Percentiles rank a stretch among this genome's conserved stretches.
phyloP scores from a whole-genome alignment of 2,113 vertebrate species.

The Stomatorhinus ivindoensis region DNA sequence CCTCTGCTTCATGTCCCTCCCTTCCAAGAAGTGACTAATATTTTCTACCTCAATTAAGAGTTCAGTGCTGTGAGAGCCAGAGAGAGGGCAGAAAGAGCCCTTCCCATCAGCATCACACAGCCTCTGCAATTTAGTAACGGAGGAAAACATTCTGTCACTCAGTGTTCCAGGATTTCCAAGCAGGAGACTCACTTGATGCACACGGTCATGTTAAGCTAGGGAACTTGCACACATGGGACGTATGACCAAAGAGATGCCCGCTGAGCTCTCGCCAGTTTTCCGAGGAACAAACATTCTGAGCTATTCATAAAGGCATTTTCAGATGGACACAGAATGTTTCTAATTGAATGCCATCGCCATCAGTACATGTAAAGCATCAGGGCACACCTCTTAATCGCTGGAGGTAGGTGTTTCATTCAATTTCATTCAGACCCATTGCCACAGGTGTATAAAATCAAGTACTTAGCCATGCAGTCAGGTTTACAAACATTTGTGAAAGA shows the following conservation, averaged over 20 bases:
- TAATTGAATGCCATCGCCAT: background rate
- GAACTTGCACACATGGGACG: background rate
- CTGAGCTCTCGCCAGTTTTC: background rate
- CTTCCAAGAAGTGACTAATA: slow-evolving; percentile 54
- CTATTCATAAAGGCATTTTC: background rate
- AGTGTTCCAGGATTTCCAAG: background rate
- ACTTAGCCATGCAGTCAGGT: background rate
- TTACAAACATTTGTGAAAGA: background rate
- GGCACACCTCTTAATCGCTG: background rate
- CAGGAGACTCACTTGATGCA: background rate
- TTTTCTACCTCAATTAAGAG: slow-evolving; percentile 49
- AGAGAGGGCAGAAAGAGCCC: slow-evolving; percentile 1
- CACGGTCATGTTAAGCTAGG: background rate
- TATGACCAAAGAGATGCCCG: background rate
- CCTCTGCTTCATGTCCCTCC: slow-evolving; percentile 30
- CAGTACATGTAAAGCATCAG: background rate
- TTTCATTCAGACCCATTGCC: background rate
- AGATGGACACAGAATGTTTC: background rate
- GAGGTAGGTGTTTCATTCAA: background rate
- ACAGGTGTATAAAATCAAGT: background rate
- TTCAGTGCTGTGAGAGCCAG: slow-evolving; percentile 16
- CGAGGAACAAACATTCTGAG: background rate
- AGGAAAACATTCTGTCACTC: background rate
- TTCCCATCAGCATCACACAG: slow-evolving; percentile 38
- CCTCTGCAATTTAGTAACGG: slow-evolving; percentile 6